phyloP scores from a whole-genome alignment of 2,888 invertebrate genomes.

The Rosalia funebris region DNA sequence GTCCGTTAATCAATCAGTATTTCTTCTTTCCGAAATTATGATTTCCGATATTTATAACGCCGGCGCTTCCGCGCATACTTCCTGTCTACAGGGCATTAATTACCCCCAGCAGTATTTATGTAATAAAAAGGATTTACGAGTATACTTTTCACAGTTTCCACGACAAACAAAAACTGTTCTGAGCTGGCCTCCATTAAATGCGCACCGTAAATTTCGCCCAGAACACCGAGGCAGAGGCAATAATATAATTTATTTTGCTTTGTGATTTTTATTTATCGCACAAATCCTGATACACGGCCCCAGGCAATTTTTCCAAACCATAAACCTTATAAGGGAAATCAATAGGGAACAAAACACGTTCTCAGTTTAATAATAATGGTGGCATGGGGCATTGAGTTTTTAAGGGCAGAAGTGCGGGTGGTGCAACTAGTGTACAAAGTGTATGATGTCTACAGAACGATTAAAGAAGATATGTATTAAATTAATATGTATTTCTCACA shows the following conservation, averaged over 20 bases:
- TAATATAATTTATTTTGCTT: slow-evolving; percentile 25
- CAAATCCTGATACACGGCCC: slow-evolving; percentile 10
- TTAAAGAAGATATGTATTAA: no score
- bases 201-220: background rate
- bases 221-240: slow-evolving; percentile 12
- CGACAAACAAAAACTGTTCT: background rate
- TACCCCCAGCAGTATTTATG: no score
- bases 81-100: no score
- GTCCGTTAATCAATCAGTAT: no score
- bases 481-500: no score
- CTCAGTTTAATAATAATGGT: background rate
- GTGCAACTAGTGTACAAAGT: no score
- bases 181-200: background rate
- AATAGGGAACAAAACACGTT: slow-evolving; percentile 10
- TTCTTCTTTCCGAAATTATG: no score
- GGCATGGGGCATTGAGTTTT: background rate
- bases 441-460: no score
- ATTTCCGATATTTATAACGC: no score
- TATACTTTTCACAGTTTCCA: background rate
- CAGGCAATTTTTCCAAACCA: slow-evolving; percentile 18
- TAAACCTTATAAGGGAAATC: slow-evolving; percentile 19
- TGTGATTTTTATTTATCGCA: slow-evolving; percentile 21
- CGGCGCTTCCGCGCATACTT: no score
- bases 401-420: no score
- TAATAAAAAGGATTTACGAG: background rate